phyloP scores from a whole-genome alignment of 92 coral and sea anemone genomes.

The Porites cylindrica region DNA sequence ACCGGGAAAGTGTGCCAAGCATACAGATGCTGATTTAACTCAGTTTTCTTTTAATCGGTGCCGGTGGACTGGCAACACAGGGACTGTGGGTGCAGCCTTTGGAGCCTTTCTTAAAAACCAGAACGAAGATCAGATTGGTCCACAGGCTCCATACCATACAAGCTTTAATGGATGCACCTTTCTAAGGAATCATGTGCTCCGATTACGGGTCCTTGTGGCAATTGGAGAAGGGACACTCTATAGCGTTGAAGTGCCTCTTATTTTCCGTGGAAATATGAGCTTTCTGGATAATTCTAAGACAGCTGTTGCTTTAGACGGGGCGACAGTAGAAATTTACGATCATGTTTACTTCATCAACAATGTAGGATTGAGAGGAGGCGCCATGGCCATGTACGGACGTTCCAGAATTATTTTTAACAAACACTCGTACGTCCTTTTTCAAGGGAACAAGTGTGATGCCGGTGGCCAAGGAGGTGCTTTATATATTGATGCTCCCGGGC shows the following conservation, averaged over 20 bases:
- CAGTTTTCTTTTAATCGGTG: constrained; percentile 55
- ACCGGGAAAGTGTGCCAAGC: constrained; percentile 1
- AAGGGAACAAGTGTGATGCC: constrained; percentile 57
- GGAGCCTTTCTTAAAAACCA: constrained; percentile 73
- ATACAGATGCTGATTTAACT: constrained; percentile 11
- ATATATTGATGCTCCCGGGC: constrained; percentile 82
- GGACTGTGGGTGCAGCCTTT: constrained; percentile 78
- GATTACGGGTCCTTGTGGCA: constrained; percentile 44
- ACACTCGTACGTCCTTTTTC: constrained; percentile 66
- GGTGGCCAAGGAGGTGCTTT: constrained; percentile 86
- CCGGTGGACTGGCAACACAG: constrained; percentile 60
- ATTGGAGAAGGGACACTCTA: constrained; percentile 83
- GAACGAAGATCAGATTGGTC: constrained; percentile 79
- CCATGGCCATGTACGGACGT: constrained; percentile 91
- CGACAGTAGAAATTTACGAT: constrained; percentile 69
- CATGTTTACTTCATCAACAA: constrained; percentile 64
- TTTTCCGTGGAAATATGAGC: constrained; percentile 53
- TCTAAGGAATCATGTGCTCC: constrained; percentile 55
- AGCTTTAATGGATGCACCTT: constrained; percentile 55
- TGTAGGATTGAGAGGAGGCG: constrained; percentile 87
- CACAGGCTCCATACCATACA: constrained; percentile 60
- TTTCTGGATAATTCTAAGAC: constrained; percentile 75
- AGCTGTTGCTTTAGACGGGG: constrained; percentile 81
- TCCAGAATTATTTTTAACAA: constrained; percentile 69
- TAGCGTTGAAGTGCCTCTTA: constrained; percentile 73